Base-by-base conservation (phyloP, 2,113 vertebrate genomes). In the Clupea harengus region DNA sequence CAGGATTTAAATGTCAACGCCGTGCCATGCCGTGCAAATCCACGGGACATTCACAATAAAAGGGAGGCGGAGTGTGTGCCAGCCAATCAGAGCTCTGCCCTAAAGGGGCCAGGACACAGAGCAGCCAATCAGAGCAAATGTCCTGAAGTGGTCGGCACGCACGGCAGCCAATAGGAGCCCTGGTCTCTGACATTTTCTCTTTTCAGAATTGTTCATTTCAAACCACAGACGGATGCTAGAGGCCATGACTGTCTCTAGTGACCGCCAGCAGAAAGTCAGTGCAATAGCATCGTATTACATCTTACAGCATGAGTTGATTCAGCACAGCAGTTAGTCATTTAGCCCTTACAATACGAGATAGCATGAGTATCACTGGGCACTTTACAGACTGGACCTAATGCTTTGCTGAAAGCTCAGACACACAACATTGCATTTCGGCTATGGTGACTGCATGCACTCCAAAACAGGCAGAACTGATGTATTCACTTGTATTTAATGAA, bases 1-100 rank as follows among this genome's bases (percentile, higher is more conserved):
- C 89, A 88, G 87, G 88, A 80, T 88, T 45, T 88, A 89, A 91
- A 88, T 91, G 89, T 88, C 89, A 88, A 88, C 83, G 75, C 86
- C 88, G 87, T 83, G 45, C 32, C 57, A 90, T 91, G 90, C 67
- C 45, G 17, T 86, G 84, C 81, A 89, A 86, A 85, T 89, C 83
- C 83, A 78, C 72, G 39, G 54, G 81, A 80, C 67, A 83, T 87
- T 82, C 82, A n/a, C 82, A 86, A 82, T 90, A 85, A 80, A 39
- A 0, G 46, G 47, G 45, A 54, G 85, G 88, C 57, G 44, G 11
- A 52, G 90, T 87, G 88, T 86, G 88, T 85, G 85, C 2, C 72
- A 78, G 28, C 72, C 72, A 78, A 78, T 78, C 72, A 44, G 9
- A 39, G 13, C 28, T 78, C 88, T 82, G 90, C 87, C 84, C 83